Conservation (phyloP, 1,140 invertebrate genomes). For the Vanessa tameamea region DNA sequence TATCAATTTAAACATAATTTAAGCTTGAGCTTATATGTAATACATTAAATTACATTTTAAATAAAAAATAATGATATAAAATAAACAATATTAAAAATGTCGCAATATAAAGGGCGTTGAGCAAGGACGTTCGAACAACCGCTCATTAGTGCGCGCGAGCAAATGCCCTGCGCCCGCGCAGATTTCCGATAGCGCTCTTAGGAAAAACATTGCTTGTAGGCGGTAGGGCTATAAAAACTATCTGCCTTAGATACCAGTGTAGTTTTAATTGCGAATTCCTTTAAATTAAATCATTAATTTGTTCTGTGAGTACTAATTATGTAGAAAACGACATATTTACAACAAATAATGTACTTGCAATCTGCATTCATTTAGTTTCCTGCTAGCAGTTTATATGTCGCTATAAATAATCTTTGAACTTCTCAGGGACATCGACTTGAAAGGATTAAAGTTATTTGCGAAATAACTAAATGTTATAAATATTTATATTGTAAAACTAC, state of each 20-base stretch:
- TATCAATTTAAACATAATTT: background rate
- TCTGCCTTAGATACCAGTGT: conserved; percentile 24
- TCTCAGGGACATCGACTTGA: background rate
- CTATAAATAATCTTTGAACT: conserved; percentile 4
- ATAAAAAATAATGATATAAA: conserved; percentile 33
- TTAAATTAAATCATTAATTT: conserved; percentile 27
- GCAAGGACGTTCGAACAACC: conserved; percentile 37
- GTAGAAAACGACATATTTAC: conserved; percentile 6
- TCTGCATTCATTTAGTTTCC: conserved; percentile 6
- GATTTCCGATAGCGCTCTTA: conserved; percentile 38
- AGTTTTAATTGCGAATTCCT: conserved; percentile 28
- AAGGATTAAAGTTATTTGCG: background rate
- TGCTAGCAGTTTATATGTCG: background rate
- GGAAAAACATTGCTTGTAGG: conserved; percentile 35
- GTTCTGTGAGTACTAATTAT: conserved; percentile 2
- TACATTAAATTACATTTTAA: background rate
- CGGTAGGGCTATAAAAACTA: conserved; percentile 30
- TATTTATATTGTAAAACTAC: too few species aligned
- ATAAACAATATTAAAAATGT: conserved; percentile 37
- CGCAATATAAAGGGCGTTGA: conserved; percentile 35
- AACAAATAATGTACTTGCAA: background rate
- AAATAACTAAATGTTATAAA: too few species aligned
- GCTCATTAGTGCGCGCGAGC: conserved; percentile 28
- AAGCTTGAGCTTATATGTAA: background rate
- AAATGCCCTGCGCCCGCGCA: conserved; percentile 28